Conservation (phyloP, 2,113 vertebrate species). For the Toxostoma redivivum region DNA sequence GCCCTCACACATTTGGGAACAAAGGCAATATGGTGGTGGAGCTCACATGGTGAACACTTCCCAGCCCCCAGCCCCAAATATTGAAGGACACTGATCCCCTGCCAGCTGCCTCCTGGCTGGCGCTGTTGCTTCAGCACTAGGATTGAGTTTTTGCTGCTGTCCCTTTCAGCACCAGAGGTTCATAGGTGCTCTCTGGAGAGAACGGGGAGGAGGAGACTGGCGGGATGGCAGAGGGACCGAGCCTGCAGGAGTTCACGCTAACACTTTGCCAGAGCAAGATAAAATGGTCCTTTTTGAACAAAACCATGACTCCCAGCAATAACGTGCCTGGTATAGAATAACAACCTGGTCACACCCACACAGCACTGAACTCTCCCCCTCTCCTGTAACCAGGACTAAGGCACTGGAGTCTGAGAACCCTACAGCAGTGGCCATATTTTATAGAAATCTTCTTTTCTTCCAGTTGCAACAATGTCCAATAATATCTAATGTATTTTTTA, state of each 20-base stretch:
- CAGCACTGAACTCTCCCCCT: background rate
- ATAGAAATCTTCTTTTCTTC: background rate
- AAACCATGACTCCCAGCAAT: background rate
- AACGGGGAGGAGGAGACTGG: no score
- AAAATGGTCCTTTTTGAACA: background rate
- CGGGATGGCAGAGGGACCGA: accelerated
- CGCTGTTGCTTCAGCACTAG: background rate
- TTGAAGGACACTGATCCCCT: accelerated
- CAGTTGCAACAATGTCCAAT: background rate
- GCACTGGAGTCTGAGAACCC: background rate
- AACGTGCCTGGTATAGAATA: accelerated
- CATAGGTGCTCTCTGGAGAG: background rate
- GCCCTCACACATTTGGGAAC: background rate
- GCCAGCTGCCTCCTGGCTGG: background rate
- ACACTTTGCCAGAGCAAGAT: background rate
- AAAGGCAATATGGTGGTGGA: background rate
- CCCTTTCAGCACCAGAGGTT: background rate
- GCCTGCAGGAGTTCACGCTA: background rate
- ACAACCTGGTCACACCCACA: background rate
- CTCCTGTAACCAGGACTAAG: accelerated
- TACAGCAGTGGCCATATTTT: background rate
- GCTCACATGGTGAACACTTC: accelerated
- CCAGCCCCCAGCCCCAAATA: background rate
- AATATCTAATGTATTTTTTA: background rate
- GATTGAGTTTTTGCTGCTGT: accelerated